These are phyloP conservation scores for Melanargia galathea DNA, from an alignment of 2,888 invertebrate genomes.

Conservation along the genomic window DNA sequence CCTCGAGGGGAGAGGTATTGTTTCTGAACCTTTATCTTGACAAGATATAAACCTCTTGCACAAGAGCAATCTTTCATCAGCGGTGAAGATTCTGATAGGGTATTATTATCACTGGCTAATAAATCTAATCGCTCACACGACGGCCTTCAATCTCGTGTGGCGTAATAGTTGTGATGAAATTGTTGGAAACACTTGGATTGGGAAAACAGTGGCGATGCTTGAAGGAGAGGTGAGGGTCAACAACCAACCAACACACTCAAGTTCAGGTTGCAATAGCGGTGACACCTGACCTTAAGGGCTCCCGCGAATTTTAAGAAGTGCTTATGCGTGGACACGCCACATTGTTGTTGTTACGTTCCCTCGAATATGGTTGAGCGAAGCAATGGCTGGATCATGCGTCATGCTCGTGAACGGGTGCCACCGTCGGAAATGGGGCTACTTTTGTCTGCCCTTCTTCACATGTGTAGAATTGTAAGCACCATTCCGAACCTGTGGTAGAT, in stretches of 20 bases:
- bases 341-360: too few relatives aligned
- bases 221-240: constrained; percentile 51
- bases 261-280: constrained; percentile 40
- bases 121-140: constrained; percentile 17
- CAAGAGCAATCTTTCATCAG: constrained; percentile 19
- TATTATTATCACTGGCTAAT: constrained; percentile 21
- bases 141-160: constrained; percentile 23
- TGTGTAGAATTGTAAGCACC: too few relatives aligned
- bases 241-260: constrained; percentile 45
- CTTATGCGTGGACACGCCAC: too few relatives aligned
- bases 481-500: too few relatives aligned
- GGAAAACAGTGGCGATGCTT: constrained; percentile 29
- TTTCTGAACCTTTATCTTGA: constrained; percentile 18
- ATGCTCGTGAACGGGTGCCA: too few relatives aligned
- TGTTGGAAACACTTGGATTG: constrained; percentile 19
- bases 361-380: too few relatives aligned
- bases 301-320: background rate
- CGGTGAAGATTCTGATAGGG: constrained; percentile 19
- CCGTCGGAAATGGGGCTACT: too few relatives aligned
- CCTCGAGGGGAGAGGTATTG: background rate
- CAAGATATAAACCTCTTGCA: constrained; percentile 29
- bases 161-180: constrained; percentile 29
- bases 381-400: too few relatives aligned
- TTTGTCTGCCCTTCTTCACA: too few relatives aligned
- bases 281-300: background rate